Evolutionary conservation across 2,797 vertebrate genomes (phyloP).

Genomic region (Halcyon leucocephala): DNA sequence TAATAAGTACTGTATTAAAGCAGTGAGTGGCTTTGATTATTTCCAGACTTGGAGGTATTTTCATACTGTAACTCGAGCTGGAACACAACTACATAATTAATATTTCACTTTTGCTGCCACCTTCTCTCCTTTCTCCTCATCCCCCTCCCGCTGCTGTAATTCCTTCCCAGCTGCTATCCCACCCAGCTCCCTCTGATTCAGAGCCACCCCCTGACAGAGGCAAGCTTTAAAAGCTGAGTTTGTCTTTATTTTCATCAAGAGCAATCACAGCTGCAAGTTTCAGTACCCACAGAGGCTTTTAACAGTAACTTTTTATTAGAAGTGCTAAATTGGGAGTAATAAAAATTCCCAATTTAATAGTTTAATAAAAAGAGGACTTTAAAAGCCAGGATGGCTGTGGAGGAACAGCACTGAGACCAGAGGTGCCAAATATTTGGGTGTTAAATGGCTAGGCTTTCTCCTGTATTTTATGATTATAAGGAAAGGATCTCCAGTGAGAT

Average conservation of each 20-base stretch:
- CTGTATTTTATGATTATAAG: background rate
- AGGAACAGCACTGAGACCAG: background rate
- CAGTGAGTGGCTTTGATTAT: background rate
- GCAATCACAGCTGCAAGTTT: conserved; percentile 58
- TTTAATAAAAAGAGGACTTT: conserved; percentile 54
- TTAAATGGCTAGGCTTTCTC: background rate
- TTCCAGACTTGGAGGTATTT: background rate
- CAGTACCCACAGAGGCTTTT: conserved; percentile 51
- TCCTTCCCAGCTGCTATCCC: background rate
- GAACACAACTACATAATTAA: background rate
- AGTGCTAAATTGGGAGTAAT: conserved; percentile 59
- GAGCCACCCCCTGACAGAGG: background rate
- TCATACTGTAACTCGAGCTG: background rate
- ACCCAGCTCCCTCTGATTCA: background rate
- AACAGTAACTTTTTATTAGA: conserved; percentile 60
- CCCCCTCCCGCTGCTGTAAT: background rate
- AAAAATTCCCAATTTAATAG: conserved; percentile 53
- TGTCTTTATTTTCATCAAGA: conserved; percentile 56
- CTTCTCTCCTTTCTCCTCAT: background rate
- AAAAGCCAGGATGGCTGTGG: conserved; percentile 11
- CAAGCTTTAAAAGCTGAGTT: background rate
- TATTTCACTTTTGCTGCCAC: background rate
- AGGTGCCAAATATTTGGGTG: background rate
- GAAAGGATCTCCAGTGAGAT: background rate
- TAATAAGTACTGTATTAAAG: background rate